Evolutionary conservation across 2,113 vertebrate species (phyloP).

Genomic region (Hystrix brachyura): DNA sequence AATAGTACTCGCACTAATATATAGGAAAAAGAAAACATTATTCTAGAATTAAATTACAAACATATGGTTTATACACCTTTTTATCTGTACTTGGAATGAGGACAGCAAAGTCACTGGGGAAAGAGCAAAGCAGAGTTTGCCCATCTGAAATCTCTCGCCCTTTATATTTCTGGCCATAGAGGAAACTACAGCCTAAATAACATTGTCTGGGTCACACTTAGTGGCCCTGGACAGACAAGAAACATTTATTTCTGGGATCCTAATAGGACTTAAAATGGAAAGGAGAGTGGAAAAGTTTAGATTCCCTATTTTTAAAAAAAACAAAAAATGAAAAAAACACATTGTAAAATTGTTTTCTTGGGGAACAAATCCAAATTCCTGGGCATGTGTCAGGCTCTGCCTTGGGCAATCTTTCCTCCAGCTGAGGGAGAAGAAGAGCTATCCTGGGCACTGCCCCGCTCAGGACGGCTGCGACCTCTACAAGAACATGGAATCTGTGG

Average conservation of each 20-base stretch:
- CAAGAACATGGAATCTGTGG: background rate
- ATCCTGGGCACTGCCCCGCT: background rate
- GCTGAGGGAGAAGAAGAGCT: background rate
- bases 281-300: background rate
- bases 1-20: background rate
- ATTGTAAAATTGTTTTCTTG: slow-evolving; percentile 1
- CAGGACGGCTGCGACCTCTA: background rate
- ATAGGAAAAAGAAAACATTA: background rate
- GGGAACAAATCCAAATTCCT: background rate
- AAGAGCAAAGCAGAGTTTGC: background rate
- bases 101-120: background rate
- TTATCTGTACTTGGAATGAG: background rate
- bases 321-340: background rate
- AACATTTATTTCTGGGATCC: background rate
- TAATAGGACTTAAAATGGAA: background rate
- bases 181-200: background rate
- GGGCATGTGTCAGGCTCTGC: background rate
- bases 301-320: slow-evolving; percentile 12
- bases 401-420: background rate
- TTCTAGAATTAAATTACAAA: background rate
- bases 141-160: background rate
- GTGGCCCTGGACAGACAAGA: background rate
- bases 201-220: background rate
- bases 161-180: background rate
- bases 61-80: background rate